Percentiles rank a stretch among this genome's conserved stretches.
Evolutionary conservation across 2,797 vertebrate species (phyloP).

Genomic region (Melanotaenia maccullochi): DNA sequence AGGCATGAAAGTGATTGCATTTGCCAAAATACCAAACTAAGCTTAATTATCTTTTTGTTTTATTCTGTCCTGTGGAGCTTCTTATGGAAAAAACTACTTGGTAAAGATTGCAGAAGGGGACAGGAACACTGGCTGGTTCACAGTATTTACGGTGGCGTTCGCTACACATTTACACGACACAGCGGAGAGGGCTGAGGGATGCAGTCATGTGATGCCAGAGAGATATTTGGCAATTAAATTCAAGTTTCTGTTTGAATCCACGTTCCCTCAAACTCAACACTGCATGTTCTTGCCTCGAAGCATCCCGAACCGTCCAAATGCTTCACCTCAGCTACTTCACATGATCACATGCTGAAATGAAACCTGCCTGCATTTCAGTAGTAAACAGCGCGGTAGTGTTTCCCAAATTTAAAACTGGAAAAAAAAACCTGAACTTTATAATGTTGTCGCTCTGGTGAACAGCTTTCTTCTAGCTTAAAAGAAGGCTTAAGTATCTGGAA

Average conservation of each 20-base stretch:
- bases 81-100: conserved; percentile 36
- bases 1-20: background rate
- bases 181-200: conserved; percentile 19
- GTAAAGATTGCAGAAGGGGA: conserved; percentile 12
- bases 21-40: background rate
- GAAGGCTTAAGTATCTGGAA: conserved; percentile 17
- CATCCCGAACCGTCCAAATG: background rate
- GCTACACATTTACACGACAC: conserved; percentile 33
- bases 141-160: conserved; percentile 48
- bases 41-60: background rate
- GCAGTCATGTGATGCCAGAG: conserved; percentile 26
- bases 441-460: conserved; percentile 18
- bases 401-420: conserved; percentile 34
- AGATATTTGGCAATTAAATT: conserved; percentile 57
- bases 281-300: background rate
- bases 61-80: background rate
- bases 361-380: conserved; percentile 68
- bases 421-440: background rate
- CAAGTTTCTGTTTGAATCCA: conserved; percentile 40
- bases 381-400: conserved; percentile 66
- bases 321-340: background rate
- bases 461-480: conserved; percentile 27
- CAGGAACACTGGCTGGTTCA: conserved; percentile 53
- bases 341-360: conserved; percentile 21
- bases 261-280: background rate